These are phyloP conservation scores for Sinocyclocheilus rhinocerous DNA, from an alignment of 2,113 vertebrate species.

Conservation along the genomic window DNA sequence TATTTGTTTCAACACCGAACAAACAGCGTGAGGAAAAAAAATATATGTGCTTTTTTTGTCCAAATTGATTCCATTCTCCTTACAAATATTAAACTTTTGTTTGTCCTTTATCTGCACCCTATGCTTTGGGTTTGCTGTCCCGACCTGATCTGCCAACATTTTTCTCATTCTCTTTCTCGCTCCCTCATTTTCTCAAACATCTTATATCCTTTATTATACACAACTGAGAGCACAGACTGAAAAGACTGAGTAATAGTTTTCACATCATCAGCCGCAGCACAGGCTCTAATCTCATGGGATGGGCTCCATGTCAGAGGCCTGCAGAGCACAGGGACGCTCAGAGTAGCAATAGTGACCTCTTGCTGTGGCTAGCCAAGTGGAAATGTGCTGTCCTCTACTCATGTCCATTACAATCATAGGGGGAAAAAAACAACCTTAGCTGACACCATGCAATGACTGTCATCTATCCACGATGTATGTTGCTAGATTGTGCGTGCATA, in stretches of 20 bases:
- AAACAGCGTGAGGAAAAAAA: neutral
- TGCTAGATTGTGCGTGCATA: neutral
- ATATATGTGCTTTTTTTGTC: slow-evolving; percentile 38
- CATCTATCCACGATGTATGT: neutral
- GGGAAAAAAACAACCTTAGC: neutral
- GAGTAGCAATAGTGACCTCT: slow-evolving; percentile 14
- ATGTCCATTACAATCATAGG: slow-evolving; percentile 15
- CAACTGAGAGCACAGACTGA: slow-evolving; percentile 22
- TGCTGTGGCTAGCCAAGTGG: slow-evolving; percentile 12
- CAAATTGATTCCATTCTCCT: slow-evolving; percentile 74
- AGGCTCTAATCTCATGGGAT: slow-evolving; percentile 37
- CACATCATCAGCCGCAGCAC: slow-evolving; percentile 26
- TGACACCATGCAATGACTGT: neutral
- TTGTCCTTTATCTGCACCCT: slow-evolving; percentile 60
- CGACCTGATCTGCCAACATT: slow-evolving; percentile 69
- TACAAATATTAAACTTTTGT: slow-evolving; percentile 73
- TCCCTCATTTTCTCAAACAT: slow-evolving; percentile 9
- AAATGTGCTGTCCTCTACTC: neutral
- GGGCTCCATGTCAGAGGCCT: slow-evolving; percentile 9
- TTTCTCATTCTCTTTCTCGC: slow-evolving; percentile 9
- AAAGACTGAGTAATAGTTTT: slow-evolving; percentile 46
- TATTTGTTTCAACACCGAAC: neutral
- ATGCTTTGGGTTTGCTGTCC: slow-evolving; percentile 75
- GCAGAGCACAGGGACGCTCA: slow-evolving; percentile 3
- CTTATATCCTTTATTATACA: slow-evolving; percentile 3